These are phyloP conservation scores for Harpalus rufipes DNA, from an alignment of 2,888 invertebrate species.

Conservation along the genomic window DNA sequence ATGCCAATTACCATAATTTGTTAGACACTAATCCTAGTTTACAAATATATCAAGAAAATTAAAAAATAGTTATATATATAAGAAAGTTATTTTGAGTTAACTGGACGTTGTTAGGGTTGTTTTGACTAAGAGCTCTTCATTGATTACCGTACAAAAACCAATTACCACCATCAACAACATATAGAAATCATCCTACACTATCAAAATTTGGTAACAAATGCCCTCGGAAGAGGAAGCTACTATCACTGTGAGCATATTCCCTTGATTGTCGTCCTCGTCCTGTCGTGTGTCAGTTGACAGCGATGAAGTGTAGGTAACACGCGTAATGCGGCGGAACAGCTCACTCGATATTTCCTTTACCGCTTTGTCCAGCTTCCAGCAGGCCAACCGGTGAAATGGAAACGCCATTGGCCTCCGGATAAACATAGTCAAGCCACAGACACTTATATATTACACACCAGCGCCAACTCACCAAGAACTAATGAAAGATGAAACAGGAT, in stretches of 20 bases:
- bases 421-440: background rate
- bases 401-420: conserved; percentile 53
- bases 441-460: background rate
- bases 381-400: conserved; percentile 39
- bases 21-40: too few species aligned
- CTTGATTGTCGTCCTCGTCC: conserved; percentile 18
- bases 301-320: conserved; percentile 74
- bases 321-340: conserved; percentile 74
- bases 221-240: conserved; percentile 3
- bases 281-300: conserved; percentile 35
- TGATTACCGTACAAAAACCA: too few species aligned
- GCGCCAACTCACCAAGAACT: background rate
- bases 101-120: too few species aligned
- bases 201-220: conserved; percentile 8
- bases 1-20: too few species aligned
- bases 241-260: conserved; percentile 16
- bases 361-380: conserved; percentile 50
- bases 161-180: too few species aligned
- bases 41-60: too few species aligned
- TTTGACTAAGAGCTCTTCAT: too few species aligned
- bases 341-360: conserved; percentile 76
- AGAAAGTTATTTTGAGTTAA: too few species aligned
- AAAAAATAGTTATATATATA: too few species aligned
- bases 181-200: too few species aligned
- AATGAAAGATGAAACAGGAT: conserved; percentile 4